Conservation (phyloP, 2,797 vertebrate genomes). For the Helicolenus hilgendorfi region DNA sequence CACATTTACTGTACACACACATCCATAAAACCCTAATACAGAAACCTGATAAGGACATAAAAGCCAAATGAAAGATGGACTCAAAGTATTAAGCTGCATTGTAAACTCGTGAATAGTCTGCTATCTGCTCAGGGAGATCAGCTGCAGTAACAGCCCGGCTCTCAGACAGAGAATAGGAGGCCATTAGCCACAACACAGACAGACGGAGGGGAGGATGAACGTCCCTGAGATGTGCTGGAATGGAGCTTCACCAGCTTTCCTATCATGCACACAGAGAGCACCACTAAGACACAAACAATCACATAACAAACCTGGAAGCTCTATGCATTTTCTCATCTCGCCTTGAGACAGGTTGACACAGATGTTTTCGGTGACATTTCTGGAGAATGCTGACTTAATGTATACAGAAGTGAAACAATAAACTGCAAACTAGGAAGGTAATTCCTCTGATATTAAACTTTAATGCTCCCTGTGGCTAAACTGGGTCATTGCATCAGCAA, state of each 20-base stretch:
- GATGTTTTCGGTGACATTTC: background rate
- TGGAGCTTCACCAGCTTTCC: background rate
- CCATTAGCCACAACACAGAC: conserved; percentile 28
- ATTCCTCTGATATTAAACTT: conserved; percentile 12
- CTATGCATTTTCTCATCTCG: background rate
- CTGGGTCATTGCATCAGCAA: conserved; percentile 21
- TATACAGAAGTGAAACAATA: conserved; percentile 1
- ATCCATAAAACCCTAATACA: background rate
- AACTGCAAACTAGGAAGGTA: conserved; percentile 12
- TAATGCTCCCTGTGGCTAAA: conserved; percentile 24
- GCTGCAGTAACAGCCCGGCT: background rate
- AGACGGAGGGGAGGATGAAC: background rate
- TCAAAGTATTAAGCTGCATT: conserved; percentile 16
- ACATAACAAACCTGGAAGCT: background rate
- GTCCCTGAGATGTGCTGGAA: background rate
- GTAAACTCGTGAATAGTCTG: conserved; percentile 16
- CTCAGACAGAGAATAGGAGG: conserved; percentile 26
- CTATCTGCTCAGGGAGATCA: conserved; percentile 22
- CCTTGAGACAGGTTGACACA: background rate
- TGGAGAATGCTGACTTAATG: background rate
- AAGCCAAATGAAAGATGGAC: conserved; percentile 18
- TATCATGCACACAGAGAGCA: background rate
- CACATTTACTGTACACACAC: background rate
- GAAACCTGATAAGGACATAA: conserved; percentile 16
- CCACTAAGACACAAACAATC: background rate